These are phyloP conservation scores for Hiodon alosoides DNA, from an alignment of 2,113 vertebrate species.

Conservation along the genomic window DNA sequence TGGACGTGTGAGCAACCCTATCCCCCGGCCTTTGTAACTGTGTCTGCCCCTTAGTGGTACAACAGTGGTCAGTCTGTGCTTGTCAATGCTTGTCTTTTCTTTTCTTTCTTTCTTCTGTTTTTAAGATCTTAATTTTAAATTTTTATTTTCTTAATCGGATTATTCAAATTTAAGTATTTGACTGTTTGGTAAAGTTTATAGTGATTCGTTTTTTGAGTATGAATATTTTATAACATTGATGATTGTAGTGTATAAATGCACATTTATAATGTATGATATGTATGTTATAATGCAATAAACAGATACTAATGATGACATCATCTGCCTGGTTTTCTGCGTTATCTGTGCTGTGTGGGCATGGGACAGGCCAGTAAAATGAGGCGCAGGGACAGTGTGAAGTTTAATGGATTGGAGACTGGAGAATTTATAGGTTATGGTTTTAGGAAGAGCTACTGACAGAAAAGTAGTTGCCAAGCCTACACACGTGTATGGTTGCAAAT, in stretches of 20 bases:
- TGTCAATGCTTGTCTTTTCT: constrained; percentile 18
- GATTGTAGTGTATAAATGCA: constrained; percentile 79
- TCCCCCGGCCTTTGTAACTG: constrained; percentile 27
- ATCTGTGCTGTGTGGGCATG: neutral
- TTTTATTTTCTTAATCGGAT: constrained; percentile 41
- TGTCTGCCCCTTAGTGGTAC: constrained; percentile 32
- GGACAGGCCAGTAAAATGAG: neutral
- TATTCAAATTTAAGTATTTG: constrained; percentile 58
- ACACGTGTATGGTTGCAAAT: too few relatives aligned
- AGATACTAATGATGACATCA: constrained; percentile 54
- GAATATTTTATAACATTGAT: constrained; percentile 75
- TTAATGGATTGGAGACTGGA: too few relatives aligned
- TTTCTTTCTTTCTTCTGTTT: constrained; percentile 40
- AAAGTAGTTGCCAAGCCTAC: too few relatives aligned
- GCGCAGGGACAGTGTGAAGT: neutral
- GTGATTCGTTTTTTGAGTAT: constrained; percentile 70
- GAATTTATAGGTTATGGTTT: too few relatives aligned
- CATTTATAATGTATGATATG: constrained; percentile 72
- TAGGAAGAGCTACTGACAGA: too few relatives aligned
- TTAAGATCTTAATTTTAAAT: constrained; percentile 30
- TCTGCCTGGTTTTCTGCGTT: constrained; percentile 9
- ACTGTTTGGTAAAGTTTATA: constrained; percentile 74
- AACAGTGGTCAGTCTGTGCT: constrained; percentile 29
- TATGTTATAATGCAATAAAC: constrained; percentile 79
- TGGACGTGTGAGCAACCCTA: neutral